phyloP scores from a whole-genome alignment of 2,888 invertebrate genomes.

The Acleris emargana region DNA sequence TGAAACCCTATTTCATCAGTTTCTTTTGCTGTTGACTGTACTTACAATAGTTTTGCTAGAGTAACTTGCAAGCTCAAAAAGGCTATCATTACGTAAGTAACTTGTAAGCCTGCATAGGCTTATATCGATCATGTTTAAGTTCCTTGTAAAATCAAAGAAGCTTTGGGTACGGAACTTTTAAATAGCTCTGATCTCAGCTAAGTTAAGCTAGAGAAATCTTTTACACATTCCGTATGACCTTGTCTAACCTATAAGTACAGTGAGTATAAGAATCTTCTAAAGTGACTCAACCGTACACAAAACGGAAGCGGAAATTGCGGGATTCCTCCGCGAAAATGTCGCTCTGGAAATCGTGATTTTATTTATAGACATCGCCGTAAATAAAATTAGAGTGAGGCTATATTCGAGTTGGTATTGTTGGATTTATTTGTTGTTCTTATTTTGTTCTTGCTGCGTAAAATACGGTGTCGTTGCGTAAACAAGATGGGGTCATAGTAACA shows the following conservation, averaged over 20 bases:
- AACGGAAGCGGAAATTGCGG: slow-evolving; percentile 26
- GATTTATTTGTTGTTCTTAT: neutral
- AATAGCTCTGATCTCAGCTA: too few species aligned
- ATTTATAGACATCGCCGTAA: slow-evolving; percentile 13
- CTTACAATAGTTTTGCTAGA: too few species aligned
- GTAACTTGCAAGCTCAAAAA: too few species aligned
- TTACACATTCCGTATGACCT: neutral
- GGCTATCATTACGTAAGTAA: too few species aligned
- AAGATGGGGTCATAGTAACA: too few species aligned
- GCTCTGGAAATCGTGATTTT: slow-evolving; percentile 14
- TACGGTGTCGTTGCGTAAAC: too few species aligned
- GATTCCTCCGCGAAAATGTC: slow-evolving; percentile 16
- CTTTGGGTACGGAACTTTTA: too few species aligned
- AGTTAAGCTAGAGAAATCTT: neutral
- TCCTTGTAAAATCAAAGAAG: too few species aligned
- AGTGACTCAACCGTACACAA: slow-evolving; percentile 3
- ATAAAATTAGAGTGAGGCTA: neutral
- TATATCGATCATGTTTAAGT: too few species aligned
- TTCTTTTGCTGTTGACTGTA: too few species aligned
- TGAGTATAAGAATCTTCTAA: slow-evolving; percentile 6
- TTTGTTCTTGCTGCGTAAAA: neutral
- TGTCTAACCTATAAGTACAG: slow-evolving; percentile 4
- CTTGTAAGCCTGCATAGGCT: too few species aligned
- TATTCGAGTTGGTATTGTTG: neutral
- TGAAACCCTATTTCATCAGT: too few species aligned